These are phyloP conservation scores for Zonotrichia leucophrys DNA, from an alignment of 2,113 vertebrate genomes.

Conservation along the genomic window DNA sequence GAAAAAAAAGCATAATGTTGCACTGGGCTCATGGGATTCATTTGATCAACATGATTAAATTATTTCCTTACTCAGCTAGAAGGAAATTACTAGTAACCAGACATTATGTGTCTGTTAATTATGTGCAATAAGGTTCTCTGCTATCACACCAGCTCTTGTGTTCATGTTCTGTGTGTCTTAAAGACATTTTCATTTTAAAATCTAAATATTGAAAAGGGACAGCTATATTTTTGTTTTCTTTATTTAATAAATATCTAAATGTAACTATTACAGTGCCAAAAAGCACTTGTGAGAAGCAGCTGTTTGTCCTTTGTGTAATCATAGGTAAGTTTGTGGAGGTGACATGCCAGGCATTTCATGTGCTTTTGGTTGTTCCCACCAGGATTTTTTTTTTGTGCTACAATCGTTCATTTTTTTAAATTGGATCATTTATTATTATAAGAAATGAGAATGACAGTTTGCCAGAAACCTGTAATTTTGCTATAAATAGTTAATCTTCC, in stretches of 20 bases:
- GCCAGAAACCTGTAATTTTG: neutral
- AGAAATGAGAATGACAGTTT: neutral
- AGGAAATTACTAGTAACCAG: constrained; percentile 93
- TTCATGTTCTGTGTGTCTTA: constrained; percentile 74
- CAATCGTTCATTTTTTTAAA: neutral
- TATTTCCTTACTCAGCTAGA: constrained; percentile 91
- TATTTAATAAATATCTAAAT: constrained; percentile 65
- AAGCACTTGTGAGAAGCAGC: constrained; percentile 28
- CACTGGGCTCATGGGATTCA: constrained; percentile 84
- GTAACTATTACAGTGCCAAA: neutral
- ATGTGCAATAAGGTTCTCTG: constrained; percentile 80
- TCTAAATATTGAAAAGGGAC: constrained; percentile 71
- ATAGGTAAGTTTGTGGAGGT: constrained; percentile 7
- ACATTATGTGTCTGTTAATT: constrained; percentile 90
- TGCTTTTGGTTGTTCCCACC: neutral
- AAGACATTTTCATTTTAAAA: constrained; percentile 71
- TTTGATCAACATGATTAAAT: constrained; percentile 92
- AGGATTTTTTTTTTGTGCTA: neutral
- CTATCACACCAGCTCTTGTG: constrained; percentile 77
- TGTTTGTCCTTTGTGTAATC: constrained; percentile 44
- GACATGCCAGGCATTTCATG: neutral
- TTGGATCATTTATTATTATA: neutral
- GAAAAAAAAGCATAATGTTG: constrained; percentile 80
- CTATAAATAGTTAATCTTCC: neutral
- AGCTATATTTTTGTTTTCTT: constrained; percentile 63